These are phyloP conservation scores for Notodonta ziczac DNA, from an alignment of 2,888 invertebrate species.

Conservation along the genomic window DNA sequence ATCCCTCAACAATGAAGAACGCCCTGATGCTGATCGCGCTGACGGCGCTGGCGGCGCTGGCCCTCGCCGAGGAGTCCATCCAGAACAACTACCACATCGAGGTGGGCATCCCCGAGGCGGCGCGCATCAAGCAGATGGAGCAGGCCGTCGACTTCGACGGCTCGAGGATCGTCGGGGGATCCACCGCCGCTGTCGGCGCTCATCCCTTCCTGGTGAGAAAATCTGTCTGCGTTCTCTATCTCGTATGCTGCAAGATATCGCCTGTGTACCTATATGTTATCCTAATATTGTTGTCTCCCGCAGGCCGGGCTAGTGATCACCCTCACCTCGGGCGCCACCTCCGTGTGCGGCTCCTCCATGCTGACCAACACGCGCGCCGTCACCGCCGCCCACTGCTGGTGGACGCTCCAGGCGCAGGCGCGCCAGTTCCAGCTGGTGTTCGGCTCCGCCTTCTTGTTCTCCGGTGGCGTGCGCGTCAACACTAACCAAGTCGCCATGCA, in stretches of 20 bases:
- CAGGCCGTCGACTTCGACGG: conserved; percentile 38
- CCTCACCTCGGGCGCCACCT: conserved; percentile 41
- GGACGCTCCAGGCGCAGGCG: conserved; percentile 39
- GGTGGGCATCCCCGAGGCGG: conserved; percentile 48
- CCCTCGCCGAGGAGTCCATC: background rate
- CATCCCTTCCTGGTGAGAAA: conserved; percentile 38
- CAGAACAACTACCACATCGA: conserved; percentile 45
- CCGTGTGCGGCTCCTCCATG: conserved; percentile 60
- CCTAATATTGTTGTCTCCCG: background rate
- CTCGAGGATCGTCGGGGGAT: conserved; percentile 50
- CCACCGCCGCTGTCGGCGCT: conserved; percentile 20
- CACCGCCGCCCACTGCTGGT: conserved; percentile 59
- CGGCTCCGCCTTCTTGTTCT: conserved; percentile 46
- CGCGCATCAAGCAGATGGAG: conserved; percentile 41
- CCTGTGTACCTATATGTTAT: too few species aligned
- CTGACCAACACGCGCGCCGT: conserved; percentile 43
- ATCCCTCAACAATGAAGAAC: background rate
- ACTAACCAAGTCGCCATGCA: conserved; percentile 41
- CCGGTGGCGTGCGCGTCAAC: conserved; percentile 42
- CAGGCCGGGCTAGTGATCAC: conserved; percentile 55
- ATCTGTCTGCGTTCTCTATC: background rate
- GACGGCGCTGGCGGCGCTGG: conserved; percentile 1
- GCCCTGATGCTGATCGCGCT: background rate
- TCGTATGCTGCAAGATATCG: too few species aligned
- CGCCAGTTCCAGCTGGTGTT: conserved; percentile 38